Evolutionary conservation across 2,797 vertebrate species (phyloP).

Genomic region (Leucoraja ocellata): DNA sequence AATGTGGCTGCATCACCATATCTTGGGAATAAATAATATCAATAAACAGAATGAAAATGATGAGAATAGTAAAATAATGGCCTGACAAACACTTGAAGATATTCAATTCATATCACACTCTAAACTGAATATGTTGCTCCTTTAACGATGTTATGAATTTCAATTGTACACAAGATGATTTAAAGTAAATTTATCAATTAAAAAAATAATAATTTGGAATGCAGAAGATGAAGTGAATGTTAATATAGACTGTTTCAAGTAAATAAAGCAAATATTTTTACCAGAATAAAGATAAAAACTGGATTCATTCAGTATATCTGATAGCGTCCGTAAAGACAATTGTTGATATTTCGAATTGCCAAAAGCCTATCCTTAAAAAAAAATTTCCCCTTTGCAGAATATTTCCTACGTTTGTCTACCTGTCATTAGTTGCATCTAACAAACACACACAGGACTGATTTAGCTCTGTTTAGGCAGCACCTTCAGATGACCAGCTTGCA

Average conservation of each 20-base stretch:
- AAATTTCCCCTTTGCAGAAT: neutral
- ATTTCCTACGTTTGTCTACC: neutral
- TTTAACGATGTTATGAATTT: neutral
- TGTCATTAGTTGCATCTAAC: neutral
- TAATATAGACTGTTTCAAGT: neutral
- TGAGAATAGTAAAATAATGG: neutral
- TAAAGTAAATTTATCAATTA: neutral
- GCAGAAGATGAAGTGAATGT: neutral
- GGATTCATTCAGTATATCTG: neutral
- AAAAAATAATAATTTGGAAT: neutral
- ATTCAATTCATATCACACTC: neutral
- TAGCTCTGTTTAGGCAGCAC: neutral
- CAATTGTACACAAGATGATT: neutral
- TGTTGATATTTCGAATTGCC: neutral
- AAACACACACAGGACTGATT: neutral
- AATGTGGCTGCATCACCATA: neutral
- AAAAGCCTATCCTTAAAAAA: neutral
- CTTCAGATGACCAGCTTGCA: neutral
- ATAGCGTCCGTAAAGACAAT: neutral
- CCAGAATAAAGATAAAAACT: neutral
- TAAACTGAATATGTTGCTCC: neutral
- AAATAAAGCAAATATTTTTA: neutral
- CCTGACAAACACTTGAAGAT: neutral
- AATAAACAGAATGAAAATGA: neutral
- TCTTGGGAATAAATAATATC: neutral